These are phyloP conservation scores for Oreochromis tanganicae DNA, from an alignment of 2,113 vertebrate genomes.

Conservation along the genomic window DNA sequence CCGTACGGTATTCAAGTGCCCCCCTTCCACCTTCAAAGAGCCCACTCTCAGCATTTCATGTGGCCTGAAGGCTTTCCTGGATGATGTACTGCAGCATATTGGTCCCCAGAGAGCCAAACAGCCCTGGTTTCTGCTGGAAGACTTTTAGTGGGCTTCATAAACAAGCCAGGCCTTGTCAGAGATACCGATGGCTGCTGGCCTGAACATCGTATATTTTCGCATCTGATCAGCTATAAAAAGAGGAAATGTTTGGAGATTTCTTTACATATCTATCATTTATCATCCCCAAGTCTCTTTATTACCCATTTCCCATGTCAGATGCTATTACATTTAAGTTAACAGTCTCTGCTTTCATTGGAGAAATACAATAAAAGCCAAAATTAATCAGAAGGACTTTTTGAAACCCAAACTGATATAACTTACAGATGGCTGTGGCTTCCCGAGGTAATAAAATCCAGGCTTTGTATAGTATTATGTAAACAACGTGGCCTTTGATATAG, in stretches of 20 bases:
- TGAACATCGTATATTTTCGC: not conserved
- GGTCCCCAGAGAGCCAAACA: constrained; percentile 27
- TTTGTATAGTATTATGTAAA: constrained; percentile 57
- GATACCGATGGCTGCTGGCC: constrained; percentile 40
- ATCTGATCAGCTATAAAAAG: constrained; percentile 45
- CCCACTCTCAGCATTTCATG: constrained; percentile 39
- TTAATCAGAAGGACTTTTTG: constrained; percentile 52
- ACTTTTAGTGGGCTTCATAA: constrained; percentile 54
- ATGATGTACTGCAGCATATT: constrained; percentile 46
- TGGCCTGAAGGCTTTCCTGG: constrained; percentile 41
- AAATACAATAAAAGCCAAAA: constrained; percentile 53
- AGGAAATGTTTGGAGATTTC: constrained; percentile 49
- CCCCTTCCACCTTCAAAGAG: constrained; percentile 23
- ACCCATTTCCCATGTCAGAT: constrained; percentile 59
- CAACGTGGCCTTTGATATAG: constrained; percentile 57
- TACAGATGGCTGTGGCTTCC: constrained; percentile 59
- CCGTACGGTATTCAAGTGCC: constrained; percentile 14
- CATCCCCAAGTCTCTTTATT: constrained; percentile 43
- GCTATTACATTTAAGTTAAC: constrained; percentile 48
- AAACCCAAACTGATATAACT: constrained; percentile 52
- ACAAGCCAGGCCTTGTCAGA: constrained; percentile 51
- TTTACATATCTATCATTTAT: constrained; percentile 58
- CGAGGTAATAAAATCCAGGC: constrained; percentile 52
- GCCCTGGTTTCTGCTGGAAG: constrained; percentile 36
- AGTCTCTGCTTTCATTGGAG: constrained; percentile 27